A percentile compares a stretch with the other conserved stretches of the same genome.
phyloP scores from a whole-genome alignment of 1,140 invertebrate species.

The Scaptomyza pallida region DNA sequence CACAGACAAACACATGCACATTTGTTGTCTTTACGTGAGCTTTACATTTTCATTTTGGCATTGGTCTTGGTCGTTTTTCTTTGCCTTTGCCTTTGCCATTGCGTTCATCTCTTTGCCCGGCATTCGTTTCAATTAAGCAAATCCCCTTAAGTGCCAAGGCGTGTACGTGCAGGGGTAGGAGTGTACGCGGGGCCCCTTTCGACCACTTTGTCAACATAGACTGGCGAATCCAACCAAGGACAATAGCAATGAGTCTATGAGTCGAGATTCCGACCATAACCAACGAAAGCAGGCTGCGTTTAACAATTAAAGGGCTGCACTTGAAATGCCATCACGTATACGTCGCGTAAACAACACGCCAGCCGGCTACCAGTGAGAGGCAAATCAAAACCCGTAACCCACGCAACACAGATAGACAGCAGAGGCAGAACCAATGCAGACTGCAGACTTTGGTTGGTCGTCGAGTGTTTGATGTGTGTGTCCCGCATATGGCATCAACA shows the following conservation, averaged over 20 bases:
- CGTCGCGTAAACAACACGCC: constrained; percentile 54
- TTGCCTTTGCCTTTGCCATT: constrained; percentile 24
- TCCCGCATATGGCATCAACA: constrained; percentile 32
- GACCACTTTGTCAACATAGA: constrained; percentile 79
- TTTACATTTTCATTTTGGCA: constrained; percentile 55
- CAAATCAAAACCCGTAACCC: constrained; percentile 2
- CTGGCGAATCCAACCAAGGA: constrained; percentile 27
- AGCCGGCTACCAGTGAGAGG: constrained; percentile 13
- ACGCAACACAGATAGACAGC: background rate
- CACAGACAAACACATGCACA: background rate
- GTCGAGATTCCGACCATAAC: constrained; percentile 14
- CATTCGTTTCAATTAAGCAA: constrained; percentile 83
- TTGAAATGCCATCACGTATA: constrained; percentile 74
- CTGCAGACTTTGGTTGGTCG: background rate
- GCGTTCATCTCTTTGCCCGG: constrained; percentile 43
- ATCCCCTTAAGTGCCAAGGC: constrained; percentile 80
- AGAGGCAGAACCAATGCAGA: constrained; percentile 1
- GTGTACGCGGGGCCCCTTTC: background rate
- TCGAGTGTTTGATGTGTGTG: constrained; percentile 68
- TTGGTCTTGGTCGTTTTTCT: constrained; percentile 34
- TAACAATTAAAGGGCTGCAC: constrained; percentile 76
- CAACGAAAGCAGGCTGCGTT: constrained; percentile 54
- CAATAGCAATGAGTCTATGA: constrained; percentile 20
- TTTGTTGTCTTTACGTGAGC: constrained; percentile 37
- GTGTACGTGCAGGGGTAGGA: constrained; percentile 55